Percentiles rank a stretch among this genome's conserved stretches.
phyloP scores from a whole-genome alignment of 1,140 invertebrate species.

The Archegozetes longisetosus region DNA sequence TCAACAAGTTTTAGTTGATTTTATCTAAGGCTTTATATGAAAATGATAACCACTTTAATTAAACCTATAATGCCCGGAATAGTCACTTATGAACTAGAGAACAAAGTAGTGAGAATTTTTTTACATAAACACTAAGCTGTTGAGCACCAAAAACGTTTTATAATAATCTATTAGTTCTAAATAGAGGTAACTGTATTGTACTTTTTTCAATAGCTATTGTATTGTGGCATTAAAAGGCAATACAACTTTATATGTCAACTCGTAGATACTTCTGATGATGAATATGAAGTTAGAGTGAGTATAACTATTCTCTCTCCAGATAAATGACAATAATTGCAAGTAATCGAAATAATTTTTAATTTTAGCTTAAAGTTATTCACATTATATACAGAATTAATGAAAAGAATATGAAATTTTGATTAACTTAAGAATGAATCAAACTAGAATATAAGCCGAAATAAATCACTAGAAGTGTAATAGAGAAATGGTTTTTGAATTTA shows the following conservation, averaged over 20 bases:
- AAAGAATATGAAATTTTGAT: background rate
- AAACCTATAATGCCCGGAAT: too few species aligned
- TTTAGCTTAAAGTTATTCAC: background rate
- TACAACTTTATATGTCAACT: constrained; percentile 83
- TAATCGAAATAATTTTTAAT: background rate
- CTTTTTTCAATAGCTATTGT: constrained; percentile 44
- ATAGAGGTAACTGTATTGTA: background rate
- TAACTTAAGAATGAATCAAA: background rate
- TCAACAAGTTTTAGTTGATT: too few species aligned
- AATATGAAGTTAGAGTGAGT: constrained; percentile 63
- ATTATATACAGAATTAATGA: constrained; percentile 2
- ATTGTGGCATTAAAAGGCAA: constrained; percentile 49
- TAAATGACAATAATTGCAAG: too few species aligned
- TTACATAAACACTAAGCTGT: too few species aligned
- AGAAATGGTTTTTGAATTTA: constrained; percentile 6
- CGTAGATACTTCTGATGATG: constrained; percentile 56
- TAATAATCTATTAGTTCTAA: background rate
- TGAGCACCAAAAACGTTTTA: too few species aligned
- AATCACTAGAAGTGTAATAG: background rate
- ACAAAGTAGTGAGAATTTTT: too few species aligned
- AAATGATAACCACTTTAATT: too few species aligned
- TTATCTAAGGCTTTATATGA: too few species aligned
- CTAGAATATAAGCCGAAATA: background rate
- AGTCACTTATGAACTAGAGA: too few species aligned
- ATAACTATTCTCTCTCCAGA: too few species aligned